Evolutionary conservation across 2,113 vertebrate genomes (phyloP).

Genomic region (Diadophis punctatus): DNA sequence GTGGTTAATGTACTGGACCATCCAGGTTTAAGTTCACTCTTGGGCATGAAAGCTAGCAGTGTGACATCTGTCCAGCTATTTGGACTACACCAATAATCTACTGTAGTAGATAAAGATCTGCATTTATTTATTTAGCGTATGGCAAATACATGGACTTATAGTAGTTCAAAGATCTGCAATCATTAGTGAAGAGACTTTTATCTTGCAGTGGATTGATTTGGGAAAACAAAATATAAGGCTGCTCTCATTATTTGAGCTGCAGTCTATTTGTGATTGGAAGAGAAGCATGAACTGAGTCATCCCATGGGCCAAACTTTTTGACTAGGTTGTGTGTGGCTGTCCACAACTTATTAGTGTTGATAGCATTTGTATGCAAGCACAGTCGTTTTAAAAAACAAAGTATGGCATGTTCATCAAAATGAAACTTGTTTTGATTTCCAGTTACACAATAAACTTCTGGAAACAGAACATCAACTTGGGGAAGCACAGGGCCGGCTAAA

Average conservation of each 20-base stretch:
- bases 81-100: not conserved
- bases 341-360: not conserved
- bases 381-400: not conserved
- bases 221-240: not conserved
- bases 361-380: not conserved
- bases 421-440: constrained; percentile 44
- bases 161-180: not conserved
- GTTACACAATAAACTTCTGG: constrained; percentile 91
- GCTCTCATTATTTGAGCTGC: not conserved
- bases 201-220: not conserved
- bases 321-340: not conserved
- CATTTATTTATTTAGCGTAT: not conserved
- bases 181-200: not conserved
- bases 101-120: not conserved
- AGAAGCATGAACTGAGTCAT: not conserved
- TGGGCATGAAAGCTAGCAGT: not conserved
- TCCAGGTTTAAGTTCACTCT: not conserved
- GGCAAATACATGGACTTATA: too few relatives aligned
- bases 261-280: not conserved
- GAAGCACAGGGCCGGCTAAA: constrained; percentile 94
- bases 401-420: not conserved
- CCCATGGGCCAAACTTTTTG: not conserved
- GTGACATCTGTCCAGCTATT: not conserved
- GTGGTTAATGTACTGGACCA: not conserved
- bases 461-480: constrained; percentile 90